Conservation (phyloP, 2,113 vertebrate genomes). For the Apodemus sylvaticus region DNA sequence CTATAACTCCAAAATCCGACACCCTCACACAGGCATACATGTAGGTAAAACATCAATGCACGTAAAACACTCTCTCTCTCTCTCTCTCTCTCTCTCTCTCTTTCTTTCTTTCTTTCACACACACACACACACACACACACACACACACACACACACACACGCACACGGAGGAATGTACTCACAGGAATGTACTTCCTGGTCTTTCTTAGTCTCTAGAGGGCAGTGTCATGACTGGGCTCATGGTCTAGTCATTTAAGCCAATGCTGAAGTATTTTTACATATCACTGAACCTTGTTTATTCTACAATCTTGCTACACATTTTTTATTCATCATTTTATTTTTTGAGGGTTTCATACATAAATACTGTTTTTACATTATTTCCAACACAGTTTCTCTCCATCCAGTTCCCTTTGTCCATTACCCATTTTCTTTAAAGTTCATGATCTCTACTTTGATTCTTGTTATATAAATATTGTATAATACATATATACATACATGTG, state of each 20-base stretch:
- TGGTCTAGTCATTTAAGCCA: not conserved
- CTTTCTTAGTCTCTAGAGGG: not conserved
- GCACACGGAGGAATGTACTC: not conserved
- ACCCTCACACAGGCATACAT: too few species aligned
- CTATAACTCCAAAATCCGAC: too few species aligned
- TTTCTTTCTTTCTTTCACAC: too few species aligned
- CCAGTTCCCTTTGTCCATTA: not conserved
- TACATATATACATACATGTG: not conserved
- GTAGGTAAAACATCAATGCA: too few species aligned
- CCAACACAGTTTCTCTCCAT: not conserved
- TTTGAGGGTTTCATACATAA: not conserved
- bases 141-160: too few species aligned
- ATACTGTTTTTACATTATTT: not conserved
- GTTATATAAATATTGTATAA: not conserved
- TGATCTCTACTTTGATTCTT: not conserved
- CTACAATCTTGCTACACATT: not conserved
- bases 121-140: too few species aligned
- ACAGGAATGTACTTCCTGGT: not conserved
- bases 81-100: too few species aligned
- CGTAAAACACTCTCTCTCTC: too few species aligned
- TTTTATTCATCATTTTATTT: not conserved
- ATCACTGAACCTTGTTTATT: not conserved
- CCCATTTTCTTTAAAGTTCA: not conserved
- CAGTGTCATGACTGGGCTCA: not conserved
- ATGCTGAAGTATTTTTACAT: not conserved